Base-by-base conservation (phyloP, 2,888 invertebrate genomes). In the Chaetogeoica ovagalla region DNA sequence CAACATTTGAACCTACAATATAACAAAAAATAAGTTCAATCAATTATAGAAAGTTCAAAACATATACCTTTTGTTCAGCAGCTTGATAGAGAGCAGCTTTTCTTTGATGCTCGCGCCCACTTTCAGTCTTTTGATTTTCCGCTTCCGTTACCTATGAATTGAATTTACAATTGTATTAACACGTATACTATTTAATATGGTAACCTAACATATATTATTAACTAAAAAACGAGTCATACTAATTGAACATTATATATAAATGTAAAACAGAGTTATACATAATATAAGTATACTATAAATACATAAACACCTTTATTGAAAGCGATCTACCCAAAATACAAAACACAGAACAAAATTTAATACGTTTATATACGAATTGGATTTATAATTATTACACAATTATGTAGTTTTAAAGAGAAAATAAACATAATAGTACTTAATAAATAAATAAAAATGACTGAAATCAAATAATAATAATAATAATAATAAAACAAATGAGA, bases 51-150 rank as follows among this genome's bases (percentile, higher is more conserved):
- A 43, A 59, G 37, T 82, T 60, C 30, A 73, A 72, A 69, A 76
- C 82, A 71, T 68, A 77, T 86, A 92, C 91, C 88, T 92, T 93
- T 85, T 91, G 90, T 86, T 96, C 94, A 19, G 95, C 92, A 23
- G 91, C 90, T 83, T 93, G 92, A 85, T 93, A 96, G 1, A 92
- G 88, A n/a, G 90, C 90, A 0, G 96, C 94, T 84, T 91, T 91
- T 84, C 90, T 90, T 85, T 94, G 93, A 86, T 97, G 97, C 85
- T 96, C 95, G 13, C 93, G 89, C 82, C 95, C 95, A 85, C 94
- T 94, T 84, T 93, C 93, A 9, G 95, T 92, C 86, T 96, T 96
- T 84, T 95, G 91, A 85, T 91, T 93, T 86, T 96, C 97, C 0
- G 97, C 96, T 85, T 96, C 96, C 92, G 93, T 95, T 43, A 97